These are phyloP conservation scores for Pristis pectinata DNA, from an alignment of 2,797 vertebrate species.

Conservation along the genomic window DNA sequence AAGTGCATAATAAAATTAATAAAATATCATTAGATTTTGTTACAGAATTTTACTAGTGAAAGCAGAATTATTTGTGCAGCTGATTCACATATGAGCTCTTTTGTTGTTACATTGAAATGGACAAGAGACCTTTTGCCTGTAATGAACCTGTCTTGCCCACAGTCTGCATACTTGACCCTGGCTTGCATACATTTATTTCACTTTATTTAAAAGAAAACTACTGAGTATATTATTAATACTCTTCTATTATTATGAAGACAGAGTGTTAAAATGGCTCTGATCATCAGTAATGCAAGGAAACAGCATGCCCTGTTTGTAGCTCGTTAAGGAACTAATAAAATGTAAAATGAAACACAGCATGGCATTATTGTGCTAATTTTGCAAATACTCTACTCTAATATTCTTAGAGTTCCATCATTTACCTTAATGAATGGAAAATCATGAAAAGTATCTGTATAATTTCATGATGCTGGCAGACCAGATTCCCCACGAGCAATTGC, in stretches of 20 bases:
- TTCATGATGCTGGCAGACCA: background rate
- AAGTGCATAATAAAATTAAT: background rate
- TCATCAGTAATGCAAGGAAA: background rate
- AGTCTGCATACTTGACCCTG: too few species aligned
- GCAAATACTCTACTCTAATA: background rate
- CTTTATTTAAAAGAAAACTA: background rate
- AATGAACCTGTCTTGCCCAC: too few species aligned
- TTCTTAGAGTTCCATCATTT: background rate
- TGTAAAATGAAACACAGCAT: constrained; percentile 3
- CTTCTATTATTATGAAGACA: background rate
- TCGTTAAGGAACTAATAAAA: constrained; percentile 20
- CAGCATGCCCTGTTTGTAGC: background rate
- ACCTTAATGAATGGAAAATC: background rate
- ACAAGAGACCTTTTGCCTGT: background rate
- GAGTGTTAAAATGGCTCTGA: background rate
- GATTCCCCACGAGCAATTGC: background rate
- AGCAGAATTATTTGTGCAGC: background rate
- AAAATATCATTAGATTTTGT: background rate
- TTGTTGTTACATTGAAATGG: background rate
- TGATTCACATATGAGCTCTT: background rate
- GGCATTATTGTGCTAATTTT: background rate
- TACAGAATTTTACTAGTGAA: background rate
- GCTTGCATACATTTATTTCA: too few species aligned
- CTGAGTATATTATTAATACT: background rate
- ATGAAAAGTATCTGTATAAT: background rate